Percentiles rank a stretch among this genome's conserved stretches.
phyloP scores from a whole-genome alignment of 2,888 invertebrate species.

The Drosophila macrothrix region DNA sequence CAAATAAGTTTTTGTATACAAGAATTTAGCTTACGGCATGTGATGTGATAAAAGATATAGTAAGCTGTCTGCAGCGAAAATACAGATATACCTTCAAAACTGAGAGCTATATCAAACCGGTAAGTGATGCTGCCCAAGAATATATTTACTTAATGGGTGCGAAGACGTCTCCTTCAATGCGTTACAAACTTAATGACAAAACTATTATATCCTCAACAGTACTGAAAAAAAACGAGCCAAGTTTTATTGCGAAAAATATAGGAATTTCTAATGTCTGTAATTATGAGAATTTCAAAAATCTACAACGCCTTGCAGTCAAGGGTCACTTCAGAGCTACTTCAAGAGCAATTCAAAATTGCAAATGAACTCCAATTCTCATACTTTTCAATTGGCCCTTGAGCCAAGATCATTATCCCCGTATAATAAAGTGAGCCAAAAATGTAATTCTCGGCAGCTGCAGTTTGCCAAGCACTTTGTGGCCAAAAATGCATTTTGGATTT shows the following conservation, averaged over 20 bases:
- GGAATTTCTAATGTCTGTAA: not conserved
- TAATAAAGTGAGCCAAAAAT: slow-evolving; percentile 59
- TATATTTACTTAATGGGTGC: not conserved
- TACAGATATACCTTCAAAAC: not conserved
- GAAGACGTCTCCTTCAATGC: too few species aligned
- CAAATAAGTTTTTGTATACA: not conserved
- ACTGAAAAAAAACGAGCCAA: not conserved
- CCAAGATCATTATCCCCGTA: slow-evolving; percentile 37
- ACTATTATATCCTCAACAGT: not conserved
- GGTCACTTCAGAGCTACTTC: not conserved
- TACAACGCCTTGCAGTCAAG: slow-evolving; percentile 3
- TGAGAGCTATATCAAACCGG: not conserved
- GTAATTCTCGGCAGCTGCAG: slow-evolving; percentile 52
- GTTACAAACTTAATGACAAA: not conserved
- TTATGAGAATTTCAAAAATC: not conserved
- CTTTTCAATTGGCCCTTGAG: slow-evolving; percentile 41
- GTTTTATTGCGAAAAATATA: not conserved
- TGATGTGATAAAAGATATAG: not conserved
- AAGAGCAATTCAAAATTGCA: slow-evolving; percentile 3
- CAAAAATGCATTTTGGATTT: slow-evolving; percentile 69
- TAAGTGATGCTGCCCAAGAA: not conserved
- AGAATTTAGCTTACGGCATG: not conserved
- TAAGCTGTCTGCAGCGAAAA: not conserved
- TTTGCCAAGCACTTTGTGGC: slow-evolving; percentile 71
- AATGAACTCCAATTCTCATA: slow-evolving; percentile 20